Evolutionary conservation across 2,888 invertebrate genomes (phyloP).

Genomic region (Stramonita haemastoma): DNA sequence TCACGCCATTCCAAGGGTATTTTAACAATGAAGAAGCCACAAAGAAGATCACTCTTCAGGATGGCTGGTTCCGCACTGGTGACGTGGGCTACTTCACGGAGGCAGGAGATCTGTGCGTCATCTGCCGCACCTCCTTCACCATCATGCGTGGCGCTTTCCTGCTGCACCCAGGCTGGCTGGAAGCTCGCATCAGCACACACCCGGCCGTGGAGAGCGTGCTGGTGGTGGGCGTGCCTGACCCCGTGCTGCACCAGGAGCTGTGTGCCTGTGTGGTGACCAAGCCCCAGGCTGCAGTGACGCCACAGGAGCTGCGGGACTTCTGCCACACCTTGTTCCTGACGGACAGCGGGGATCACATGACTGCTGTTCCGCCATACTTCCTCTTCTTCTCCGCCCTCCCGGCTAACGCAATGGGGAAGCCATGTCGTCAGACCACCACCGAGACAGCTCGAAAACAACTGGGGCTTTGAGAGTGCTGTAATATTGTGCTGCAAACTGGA

Average conservation of each 20-base stretch:
- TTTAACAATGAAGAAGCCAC: conserved; percentile 23
- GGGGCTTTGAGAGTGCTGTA: not conserved
- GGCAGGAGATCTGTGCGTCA: conserved; percentile 28
- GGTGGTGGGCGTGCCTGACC: conserved; percentile 49
- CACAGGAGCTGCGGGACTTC: conserved; percentile 2
- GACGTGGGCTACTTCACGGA: conserved; percentile 35
- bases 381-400: conserved; percentile 47
- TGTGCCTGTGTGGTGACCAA: conserved; percentile 48
- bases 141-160: conserved; percentile 35
- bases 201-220: conserved; percentile 42
- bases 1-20: not conserved
- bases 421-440: not conserved
- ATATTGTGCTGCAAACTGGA: no score
- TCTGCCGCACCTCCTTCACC: conserved; percentile 21
- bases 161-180: conserved; percentile 44
- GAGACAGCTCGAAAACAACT: conserved; percentile 4
- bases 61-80: conserved; percentile 33
- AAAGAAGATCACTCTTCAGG: not conserved
- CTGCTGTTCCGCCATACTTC: conserved; percentile 44
- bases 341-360: conserved; percentile 17
- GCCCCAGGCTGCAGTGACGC: not conserved
- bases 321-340: conserved; percentile 25
- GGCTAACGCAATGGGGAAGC: conserved; percentile 44
- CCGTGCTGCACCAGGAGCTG: conserved; percentile 46
- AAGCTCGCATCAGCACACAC: conserved; percentile 30